Percentiles rank a stretch among this genome's conserved stretches.
Evolutionary conservation across 1,140 invertebrate genomes (phyloP).

Genomic region (Neuroterus valhalla): DNA sequence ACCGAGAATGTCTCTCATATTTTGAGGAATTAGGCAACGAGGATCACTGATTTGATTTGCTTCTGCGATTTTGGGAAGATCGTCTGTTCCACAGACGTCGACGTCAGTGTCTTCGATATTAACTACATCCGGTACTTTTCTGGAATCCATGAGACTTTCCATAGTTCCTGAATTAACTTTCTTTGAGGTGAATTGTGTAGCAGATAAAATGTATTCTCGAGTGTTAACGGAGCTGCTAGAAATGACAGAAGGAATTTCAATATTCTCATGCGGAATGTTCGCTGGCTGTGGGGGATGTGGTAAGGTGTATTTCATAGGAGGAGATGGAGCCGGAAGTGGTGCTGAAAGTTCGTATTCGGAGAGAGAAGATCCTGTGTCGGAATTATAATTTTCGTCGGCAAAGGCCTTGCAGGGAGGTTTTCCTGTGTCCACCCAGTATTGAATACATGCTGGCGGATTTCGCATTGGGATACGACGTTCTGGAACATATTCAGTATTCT

Average conservation of each 20-base stretch:
- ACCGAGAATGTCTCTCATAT: neutral
- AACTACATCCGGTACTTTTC: slow-evolving; percentile 35
- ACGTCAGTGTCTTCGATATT: neutral
- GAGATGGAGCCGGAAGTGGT: neutral
- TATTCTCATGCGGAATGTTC: neutral
- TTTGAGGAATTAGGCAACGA: too few relatives aligned
- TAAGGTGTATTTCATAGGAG: neutral
- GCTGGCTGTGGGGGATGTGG: neutral
- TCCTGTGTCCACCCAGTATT: slow-evolving; percentile 66
- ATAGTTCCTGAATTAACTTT: slow-evolving; percentile 55
- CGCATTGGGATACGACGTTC: slow-evolving; percentile 43
- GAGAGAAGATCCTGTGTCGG: slow-evolving; percentile 43
- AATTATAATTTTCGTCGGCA: slow-evolving; percentile 28
- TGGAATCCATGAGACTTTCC: slow-evolving; percentile 38
- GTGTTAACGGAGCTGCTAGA: slow-evolving; percentile 60
- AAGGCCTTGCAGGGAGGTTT: slow-evolving; percentile 47
- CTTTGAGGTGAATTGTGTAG: slow-evolving; percentile 60
- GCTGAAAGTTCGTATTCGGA: slow-evolving; percentile 39
- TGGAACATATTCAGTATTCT: neutral
- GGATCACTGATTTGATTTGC: neutral
- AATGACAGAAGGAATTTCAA: neutral
- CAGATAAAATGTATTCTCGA: slow-evolving; percentile 61
- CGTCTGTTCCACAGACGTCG: neutral
- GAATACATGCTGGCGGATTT: slow-evolving; percentile 53
- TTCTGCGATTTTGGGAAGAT: neutral